Percentiles rank a stretch among this genome's conserved stretches.
Evolutionary conservation across 2,797 vertebrate genomes (phyloP).

Genomic region (Halcyon leucocephala): DNA sequence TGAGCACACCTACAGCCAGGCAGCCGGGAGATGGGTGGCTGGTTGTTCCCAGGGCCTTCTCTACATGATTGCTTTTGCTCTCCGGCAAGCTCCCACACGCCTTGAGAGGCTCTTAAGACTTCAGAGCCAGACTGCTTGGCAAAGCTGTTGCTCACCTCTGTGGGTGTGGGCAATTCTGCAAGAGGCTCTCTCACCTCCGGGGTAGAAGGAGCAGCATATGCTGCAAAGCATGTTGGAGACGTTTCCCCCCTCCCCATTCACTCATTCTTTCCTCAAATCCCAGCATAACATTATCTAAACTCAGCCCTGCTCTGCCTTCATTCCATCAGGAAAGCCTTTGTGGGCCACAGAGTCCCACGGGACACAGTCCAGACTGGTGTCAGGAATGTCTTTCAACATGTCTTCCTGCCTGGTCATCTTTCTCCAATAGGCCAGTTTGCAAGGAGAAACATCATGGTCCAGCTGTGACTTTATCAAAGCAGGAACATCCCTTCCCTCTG

Average conservation of each 20-base stretch:
- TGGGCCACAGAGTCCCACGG: neutral
- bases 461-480: neutral
- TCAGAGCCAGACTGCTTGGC: slow-evolving; percentile 26
- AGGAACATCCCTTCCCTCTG: neutral
- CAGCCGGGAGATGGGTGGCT: neutral
- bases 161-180: slow-evolving; percentile 14
- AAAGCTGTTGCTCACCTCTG: neutral
- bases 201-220: neutral
- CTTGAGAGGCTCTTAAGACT: neutral
- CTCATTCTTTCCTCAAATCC: neutral
- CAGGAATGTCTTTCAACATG: neutral
- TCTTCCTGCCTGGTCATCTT: neutral
- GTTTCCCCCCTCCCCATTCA: neutral
- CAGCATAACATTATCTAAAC: neutral
- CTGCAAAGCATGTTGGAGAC: neutral
- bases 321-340: fast-evolving
- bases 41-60: slow-evolving; percentile 52
- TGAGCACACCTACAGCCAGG: neutral
- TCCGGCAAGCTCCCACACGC: slow-evolving; percentile 52
- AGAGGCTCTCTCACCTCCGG: neutral
- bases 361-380: neutral
- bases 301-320: neutral
- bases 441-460: fast-evolving
- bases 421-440: neutral
- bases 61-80: slow-evolving; percentile 30